Conservation (phyloP, 2,797 vertebrate species). For the Pantherophis vulpinus region DNA sequence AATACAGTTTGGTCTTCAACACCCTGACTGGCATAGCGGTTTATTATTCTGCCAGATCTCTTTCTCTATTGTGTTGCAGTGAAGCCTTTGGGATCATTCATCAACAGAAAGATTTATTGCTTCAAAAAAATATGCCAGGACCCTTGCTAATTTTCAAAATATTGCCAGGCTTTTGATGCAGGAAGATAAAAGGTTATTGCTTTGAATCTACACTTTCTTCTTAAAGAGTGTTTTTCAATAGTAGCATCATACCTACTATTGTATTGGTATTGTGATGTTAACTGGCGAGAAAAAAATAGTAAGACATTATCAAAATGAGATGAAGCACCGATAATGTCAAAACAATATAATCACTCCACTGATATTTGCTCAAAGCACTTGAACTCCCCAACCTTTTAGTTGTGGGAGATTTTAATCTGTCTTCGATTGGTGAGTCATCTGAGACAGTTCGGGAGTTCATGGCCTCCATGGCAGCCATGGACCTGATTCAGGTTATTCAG, state of each 20-base stretch:
- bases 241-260: not conserved
- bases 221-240: conserved; percentile 25
- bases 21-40: not conserved
- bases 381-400: no score
- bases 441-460: no score
- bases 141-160: not conserved
- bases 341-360: not conserved
- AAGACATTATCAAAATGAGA: not conserved
- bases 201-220: not conserved
- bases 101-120: conserved; percentile 17
- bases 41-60: not conserved
- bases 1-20: not conserved
- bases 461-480: no score
- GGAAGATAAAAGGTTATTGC: not conserved
- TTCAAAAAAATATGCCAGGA: conserved; percentile 1
- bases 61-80: not conserved
- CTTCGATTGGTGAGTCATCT: no score
- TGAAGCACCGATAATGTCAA: not conserved
- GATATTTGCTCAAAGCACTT: not conserved
- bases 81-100: not conserved
- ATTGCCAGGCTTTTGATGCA: not conserved
- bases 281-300: not conserved
- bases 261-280: not conserved
- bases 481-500: no score
- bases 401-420: no score